Percentiles rank a stretch among this genome's conserved stretches.
Conservation (phyloP, 1,140 invertebrate species). For the Drosophila truncata region DNA sequence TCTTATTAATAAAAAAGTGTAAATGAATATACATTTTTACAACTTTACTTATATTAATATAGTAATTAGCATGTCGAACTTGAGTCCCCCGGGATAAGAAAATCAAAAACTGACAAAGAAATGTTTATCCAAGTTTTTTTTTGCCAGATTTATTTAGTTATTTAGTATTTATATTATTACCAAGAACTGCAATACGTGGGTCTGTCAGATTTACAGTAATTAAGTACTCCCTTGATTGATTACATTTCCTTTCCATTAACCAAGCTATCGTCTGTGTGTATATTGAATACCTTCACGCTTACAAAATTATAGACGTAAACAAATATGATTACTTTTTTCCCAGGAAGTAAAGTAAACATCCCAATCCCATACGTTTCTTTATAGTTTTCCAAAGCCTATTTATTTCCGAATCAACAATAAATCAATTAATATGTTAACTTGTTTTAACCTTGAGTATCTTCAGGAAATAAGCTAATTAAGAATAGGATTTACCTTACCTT, state of each 20-base stretch:
- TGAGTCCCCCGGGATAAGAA: background rate
- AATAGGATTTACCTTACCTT: background rate
- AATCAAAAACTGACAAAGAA: background rate
- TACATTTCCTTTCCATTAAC: background rate
- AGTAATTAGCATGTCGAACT: background rate
- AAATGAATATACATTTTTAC: too few relatives aligned
- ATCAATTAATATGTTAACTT: background rate
- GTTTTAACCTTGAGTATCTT: background rate
- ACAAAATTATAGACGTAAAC: background rate
- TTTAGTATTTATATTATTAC: too few relatives aligned
- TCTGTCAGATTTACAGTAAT: background rate
- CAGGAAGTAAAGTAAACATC: background rate
- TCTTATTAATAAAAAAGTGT: too few relatives aligned
- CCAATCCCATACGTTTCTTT: background rate
- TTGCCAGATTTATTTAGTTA: background rate
- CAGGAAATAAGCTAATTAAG: background rate
- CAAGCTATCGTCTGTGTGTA: background rate
- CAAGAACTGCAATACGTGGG: background rate
- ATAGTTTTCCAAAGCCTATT: background rate
- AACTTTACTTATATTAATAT: too few relatives aligned
- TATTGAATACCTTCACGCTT: background rate
- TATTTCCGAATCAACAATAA: background rate
- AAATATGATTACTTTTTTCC: background rate
- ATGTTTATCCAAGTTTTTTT: background rate
- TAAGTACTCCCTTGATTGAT: background rate